phyloP scores from a whole-genome alignment of 2,888 invertebrate genomes.

The Habroteleia sp. region DNA sequence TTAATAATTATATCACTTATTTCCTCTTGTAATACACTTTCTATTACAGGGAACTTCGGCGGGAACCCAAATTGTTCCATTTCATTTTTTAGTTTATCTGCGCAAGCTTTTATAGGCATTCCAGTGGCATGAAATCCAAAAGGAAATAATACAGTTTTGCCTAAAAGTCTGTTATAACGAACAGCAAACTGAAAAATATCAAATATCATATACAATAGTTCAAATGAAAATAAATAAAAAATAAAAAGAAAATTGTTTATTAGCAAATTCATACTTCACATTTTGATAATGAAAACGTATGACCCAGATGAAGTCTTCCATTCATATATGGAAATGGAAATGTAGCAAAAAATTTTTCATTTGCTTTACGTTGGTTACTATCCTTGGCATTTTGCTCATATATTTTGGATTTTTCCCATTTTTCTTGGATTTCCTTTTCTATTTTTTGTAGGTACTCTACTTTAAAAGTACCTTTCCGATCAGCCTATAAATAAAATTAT shows the following conservation, averaged over 20 bases:
- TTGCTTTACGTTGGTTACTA: conserved; percentile 82
- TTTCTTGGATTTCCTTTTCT: conserved; percentile 91
- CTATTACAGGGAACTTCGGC: conserved; percentile 89
- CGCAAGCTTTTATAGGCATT: conserved; percentile 99
- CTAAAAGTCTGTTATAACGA: conserved; percentile 95
- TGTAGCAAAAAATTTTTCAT: conserved; percentile 94
- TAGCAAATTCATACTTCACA: conserved; percentile 87
- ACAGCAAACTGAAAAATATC: conserved; percentile 87
- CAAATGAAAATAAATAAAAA: no score
- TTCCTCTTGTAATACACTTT: conserved; percentile 80
- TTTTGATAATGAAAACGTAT: conserved; percentile 97
- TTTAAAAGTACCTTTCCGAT: conserved; percentile 97
- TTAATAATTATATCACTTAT: conserved; percentile 85
- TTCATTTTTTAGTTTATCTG: conserved; percentile 97
- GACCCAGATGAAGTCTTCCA: conserved; percentile 97
- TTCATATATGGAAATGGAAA: conserved; percentile 99
- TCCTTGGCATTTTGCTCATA: conserved; percentile 92
- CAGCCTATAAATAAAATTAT: no score
- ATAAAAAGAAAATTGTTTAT: no score
- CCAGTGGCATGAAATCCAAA: conserved; percentile 99
- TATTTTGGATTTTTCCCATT: conserved; percentile 91
- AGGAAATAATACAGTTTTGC: conserved; percentile 95
- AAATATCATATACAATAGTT: conserved; percentile 10
- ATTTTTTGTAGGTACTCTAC: conserved; percentile 95
- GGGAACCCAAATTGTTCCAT: conserved; percentile 95